A percentile compares a stretch with the other conserved stretches of the same genome.
phyloP scores from a whole-genome alignment of 2,113 vertebrate genomes.

The Chaenocephalus aceratus region DNA sequence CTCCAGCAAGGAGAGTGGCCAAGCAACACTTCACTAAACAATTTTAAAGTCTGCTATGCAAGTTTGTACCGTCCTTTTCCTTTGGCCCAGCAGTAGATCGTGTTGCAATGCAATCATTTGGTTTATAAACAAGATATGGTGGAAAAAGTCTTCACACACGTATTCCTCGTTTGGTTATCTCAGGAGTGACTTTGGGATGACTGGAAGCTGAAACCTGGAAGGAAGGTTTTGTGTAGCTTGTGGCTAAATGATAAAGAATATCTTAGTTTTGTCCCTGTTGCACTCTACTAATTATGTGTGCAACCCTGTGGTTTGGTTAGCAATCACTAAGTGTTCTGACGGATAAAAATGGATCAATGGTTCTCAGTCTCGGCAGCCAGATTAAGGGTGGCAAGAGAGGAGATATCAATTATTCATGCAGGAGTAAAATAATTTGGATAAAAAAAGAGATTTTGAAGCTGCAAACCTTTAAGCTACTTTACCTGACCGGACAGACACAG shows the following conservation, averaged over 20 bases:
- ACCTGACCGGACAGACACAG: background rate
- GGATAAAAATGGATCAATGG: conserved; percentile 24
- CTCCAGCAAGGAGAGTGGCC: conserved; percentile 40
- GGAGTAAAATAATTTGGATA: background rate
- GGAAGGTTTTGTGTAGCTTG: background rate
- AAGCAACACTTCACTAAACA: conserved; percentile 26
- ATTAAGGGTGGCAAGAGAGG: background rate
- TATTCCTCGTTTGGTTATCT: conserved; percentile 26
- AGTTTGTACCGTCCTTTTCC: conserved; percentile 38
- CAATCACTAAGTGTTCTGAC: conserved; percentile 13
- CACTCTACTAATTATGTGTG: background rate
- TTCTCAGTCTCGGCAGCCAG: conserved; percentile 11
- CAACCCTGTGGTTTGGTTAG: conserved; percentile 27
- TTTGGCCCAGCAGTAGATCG: background rate
- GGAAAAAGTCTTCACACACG: conserved; percentile 14
- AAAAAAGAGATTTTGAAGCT: background rate
- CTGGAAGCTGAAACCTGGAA: background rate
- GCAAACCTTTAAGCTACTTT: background rate
- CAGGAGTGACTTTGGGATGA: conserved; percentile 5
- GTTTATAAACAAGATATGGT: conserved; percentile 46
- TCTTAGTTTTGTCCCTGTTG: conserved; percentile 11
- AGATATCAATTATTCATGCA: background rate
- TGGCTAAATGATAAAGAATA: conserved; percentile 18
- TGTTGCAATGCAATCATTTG: conserved; percentile 29
- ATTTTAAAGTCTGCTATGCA: conserved; percentile 44